phyloP scores from a whole-genome alignment of 2,113 vertebrate genomes.

The Atrichornis clamosus region DNA sequence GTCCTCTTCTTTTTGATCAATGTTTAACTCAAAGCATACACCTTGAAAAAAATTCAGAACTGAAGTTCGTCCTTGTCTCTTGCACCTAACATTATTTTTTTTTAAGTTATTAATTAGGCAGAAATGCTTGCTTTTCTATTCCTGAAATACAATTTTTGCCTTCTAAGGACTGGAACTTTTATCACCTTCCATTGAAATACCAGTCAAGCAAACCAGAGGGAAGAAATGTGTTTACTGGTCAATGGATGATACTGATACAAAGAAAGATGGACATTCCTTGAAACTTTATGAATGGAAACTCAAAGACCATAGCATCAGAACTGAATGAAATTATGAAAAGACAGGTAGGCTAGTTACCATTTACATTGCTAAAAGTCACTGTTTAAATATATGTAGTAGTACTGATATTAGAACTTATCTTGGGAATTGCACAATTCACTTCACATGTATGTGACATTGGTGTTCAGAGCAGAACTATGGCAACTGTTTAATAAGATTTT shows the following conservation, averaged over 20 bases:
- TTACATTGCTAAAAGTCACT: neutral
- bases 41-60: neutral
- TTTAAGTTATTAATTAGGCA: neutral
- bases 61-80: neutral
- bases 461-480: neutral
- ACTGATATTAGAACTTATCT: neutral
- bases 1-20: neutral
- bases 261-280: neutral
- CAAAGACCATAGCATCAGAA: neutral
- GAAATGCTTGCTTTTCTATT: neutral
- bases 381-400: neutral
- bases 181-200: neutral
- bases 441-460: accelerated
- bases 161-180: neutral
- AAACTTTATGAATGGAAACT: neutral
- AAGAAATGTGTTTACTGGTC: neutral
- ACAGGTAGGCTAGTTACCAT: neutral
- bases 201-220: neutral
- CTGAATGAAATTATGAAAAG: neutral
- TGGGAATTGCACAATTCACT: neutral
- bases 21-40: neutral
- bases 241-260: neutral
- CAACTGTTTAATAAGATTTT: neutral
- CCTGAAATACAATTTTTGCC: neutral
- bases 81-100: neutral